Evolutionary conservation across 2,797 vertebrate genomes (phyloP).

Genomic region (Lutjanus argentimaculatus): DNA sequence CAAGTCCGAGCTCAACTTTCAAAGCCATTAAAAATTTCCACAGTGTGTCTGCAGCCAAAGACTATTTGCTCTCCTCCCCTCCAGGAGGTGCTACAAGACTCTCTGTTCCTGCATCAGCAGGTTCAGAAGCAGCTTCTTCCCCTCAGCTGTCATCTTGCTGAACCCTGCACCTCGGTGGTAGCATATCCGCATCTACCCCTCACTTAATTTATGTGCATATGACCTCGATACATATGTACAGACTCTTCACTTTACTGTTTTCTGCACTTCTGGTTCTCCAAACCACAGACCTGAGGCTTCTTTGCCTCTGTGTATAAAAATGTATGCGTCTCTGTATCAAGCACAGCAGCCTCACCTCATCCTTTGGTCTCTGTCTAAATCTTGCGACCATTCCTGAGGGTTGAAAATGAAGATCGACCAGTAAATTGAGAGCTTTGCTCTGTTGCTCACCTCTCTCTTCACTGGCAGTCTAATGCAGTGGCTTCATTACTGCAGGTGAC

Average conservation of each 20-base stretch:
- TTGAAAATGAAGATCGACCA: slow-evolving; percentile 9
- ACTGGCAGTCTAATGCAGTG: slow-evolving; percentile 5
- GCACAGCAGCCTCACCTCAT: neutral
- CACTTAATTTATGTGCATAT: neutral
- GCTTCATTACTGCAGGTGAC: neutral
- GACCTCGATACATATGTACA: neutral
- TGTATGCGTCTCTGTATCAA: neutral
- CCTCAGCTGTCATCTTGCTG: neutral
- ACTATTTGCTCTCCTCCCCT: neutral
- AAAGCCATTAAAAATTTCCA: too few relatives aligned
- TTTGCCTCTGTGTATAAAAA: slow-evolving; percentile 3
- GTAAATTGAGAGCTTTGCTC: slow-evolving; percentile 12
- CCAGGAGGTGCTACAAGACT: neutral
- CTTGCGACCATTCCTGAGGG: neutral
- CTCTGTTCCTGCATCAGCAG: neutral
- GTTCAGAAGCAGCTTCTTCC: neutral
- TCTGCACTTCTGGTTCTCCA: neutral
- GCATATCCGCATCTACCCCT: neutral
- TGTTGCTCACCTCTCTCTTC: neutral
- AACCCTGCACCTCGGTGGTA: neutral
- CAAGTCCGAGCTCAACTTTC: too few relatives aligned
- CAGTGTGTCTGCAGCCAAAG: too few relatives aligned
- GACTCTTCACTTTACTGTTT: neutral
- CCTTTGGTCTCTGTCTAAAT: neutral
- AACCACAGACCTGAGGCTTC: slow-evolving; percentile 4